These are phyloP conservation scores for Ormyrus nitidulus DNA, from an alignment of 2,888 invertebrate genomes.

Conservation along the genomic window DNA sequence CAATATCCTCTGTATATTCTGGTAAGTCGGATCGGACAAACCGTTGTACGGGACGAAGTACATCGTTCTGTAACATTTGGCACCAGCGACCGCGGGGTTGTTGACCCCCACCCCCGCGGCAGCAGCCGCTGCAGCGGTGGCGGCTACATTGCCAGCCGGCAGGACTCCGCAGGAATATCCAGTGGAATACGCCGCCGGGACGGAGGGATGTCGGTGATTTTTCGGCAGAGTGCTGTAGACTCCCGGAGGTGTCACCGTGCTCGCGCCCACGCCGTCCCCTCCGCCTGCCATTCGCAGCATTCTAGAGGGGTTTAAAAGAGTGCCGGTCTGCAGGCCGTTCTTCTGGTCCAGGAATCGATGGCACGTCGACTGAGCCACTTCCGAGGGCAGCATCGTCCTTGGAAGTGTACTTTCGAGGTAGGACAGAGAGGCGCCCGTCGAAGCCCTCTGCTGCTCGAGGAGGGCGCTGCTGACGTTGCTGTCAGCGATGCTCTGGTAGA, in stretches of 20 bases:
- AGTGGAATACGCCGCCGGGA: constrained; percentile 55
- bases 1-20: constrained; percentile 72
- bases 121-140: constrained; percentile 50
- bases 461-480: constrained; percentile 50
- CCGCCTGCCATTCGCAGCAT: constrained; percentile 67
- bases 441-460: constrained; percentile 56
- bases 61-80: constrained; percentile 73
- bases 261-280: constrained; percentile 57
- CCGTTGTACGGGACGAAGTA: constrained; percentile 73
- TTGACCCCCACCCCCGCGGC: constrained; percentile 50
- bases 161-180: constrained; percentile 65
- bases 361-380: constrained; percentile 37
- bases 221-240: constrained; percentile 64
- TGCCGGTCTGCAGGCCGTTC: constrained; percentile 56
- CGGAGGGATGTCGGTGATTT: constrained; percentile 52
- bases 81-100: constrained; percentile 57
- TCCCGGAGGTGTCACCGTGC: constrained; percentile 36
- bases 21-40: constrained; percentile 71
- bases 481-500: constrained; percentile 73
- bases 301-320: constrained; percentile 52
- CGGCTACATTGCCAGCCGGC: constrained; percentile 51
- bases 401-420: constrained; percentile 68
- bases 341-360: constrained; percentile 66
- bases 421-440: constrained; percentile 42
- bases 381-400: constrained; percentile 55